Evolutionary conservation across 2,888 invertebrate genomes (phyloP).

Genomic region (Dicranocentrus wangi): DNA sequence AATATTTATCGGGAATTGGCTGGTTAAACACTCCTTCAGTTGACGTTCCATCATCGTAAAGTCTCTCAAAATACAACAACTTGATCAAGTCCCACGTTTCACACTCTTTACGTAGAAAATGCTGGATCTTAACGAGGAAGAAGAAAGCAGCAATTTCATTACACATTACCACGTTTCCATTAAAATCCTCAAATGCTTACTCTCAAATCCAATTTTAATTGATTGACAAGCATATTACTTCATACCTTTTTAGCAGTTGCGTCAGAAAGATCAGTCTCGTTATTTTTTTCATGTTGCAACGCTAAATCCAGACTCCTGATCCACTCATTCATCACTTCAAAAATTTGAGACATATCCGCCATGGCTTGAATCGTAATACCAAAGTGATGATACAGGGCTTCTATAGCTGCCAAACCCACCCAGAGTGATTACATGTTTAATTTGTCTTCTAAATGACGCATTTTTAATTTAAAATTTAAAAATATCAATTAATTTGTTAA

Average conservation of each 20-base stretch:
- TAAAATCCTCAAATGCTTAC: no score
- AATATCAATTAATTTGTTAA: no score
- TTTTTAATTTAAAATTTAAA: no score
- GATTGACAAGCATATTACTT: constrained; percentile 1
- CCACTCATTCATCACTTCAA: constrained; percentile 66
- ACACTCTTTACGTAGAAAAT: constrained; percentile 57
- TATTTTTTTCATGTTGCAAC: constrained; percentile 32
- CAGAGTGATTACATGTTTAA: no score
- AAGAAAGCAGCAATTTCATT: neutral
- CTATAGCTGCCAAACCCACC: no score
- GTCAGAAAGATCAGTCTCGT: constrained; percentile 66
- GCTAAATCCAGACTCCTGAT: constrained; percentile 39
- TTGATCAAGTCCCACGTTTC: constrained; percentile 69
- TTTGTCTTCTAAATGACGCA: no score
- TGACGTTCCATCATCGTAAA: constrained; percentile 36
- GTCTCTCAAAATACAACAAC: constrained; percentile 55
- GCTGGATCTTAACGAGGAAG: constrained; percentile 51
- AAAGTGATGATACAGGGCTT: constrained; percentile 60
- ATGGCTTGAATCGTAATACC: constrained; percentile 59
- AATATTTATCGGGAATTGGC: constrained; percentile 52
- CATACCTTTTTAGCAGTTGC: constrained; percentile 51
- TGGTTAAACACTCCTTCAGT: constrained; percentile 35
- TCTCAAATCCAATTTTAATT: no score
- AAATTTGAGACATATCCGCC: constrained; percentile 59
- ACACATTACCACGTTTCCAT: no score